A percentile compares a stretch with the other conserved stretches of the same genome.
phyloP scores from a whole-genome alignment of 2,797 vertebrate species.

The Sebastes steindachneri region DNA sequence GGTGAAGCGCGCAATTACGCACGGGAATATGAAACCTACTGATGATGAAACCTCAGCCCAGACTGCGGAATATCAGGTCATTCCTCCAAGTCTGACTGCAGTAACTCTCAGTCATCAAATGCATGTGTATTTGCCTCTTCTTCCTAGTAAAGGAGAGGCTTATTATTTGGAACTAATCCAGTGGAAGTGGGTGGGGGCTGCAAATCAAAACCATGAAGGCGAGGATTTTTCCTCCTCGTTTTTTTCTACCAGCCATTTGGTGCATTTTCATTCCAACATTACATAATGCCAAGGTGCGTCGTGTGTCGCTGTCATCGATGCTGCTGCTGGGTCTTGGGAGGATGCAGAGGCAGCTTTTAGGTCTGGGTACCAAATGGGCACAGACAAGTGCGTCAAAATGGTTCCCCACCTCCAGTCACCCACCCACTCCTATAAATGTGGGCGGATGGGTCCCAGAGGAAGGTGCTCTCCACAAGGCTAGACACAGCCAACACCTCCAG shows the following conservation, averaged over 20 bases:
- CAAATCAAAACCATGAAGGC: neutral
- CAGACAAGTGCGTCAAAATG: constrained; percentile 72
- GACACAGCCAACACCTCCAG: constrained; percentile 2
- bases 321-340: neutral
- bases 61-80: constrained; percentile 34
- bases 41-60: constrained; percentile 1
- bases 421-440: constrained; percentile 6
- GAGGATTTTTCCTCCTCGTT: neutral
- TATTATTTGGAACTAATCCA: neutral
- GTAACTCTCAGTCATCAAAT: neutral
- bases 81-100: constrained; percentile 24
- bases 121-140: neutral
- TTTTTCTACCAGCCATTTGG: neutral
- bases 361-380: constrained; percentile 35
- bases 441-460: constrained; percentile 3
- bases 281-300: constrained; percentile 15
- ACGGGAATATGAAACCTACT: neutral
- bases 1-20: neutral
- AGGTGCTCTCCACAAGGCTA: neutral
- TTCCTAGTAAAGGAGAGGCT: neutral
- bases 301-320: constrained; percentile 4
- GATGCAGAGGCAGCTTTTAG: constrained; percentile 5
- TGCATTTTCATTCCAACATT: constrained; percentile 39
- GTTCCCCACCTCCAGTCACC: constrained; percentile 11
- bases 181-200: constrained; percentile 18